Conservation (phyloP, 2,113 vertebrate species). For the Calypte anna region DNA sequence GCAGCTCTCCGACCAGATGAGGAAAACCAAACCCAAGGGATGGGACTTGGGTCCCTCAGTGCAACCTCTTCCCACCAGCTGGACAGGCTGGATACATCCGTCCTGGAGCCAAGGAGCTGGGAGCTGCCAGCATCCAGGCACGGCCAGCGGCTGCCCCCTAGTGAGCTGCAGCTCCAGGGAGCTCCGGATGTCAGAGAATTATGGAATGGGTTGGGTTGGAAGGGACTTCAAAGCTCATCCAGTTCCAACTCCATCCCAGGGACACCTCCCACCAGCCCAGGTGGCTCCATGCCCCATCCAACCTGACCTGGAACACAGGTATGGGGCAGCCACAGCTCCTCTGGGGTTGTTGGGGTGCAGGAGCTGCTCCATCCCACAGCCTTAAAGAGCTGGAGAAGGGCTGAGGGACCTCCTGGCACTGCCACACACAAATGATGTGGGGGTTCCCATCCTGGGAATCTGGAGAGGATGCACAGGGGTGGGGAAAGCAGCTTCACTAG, state of each 20-base stretch:
- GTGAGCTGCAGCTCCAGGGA: neutral
- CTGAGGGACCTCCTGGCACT: neutral
- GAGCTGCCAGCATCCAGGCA: neutral
- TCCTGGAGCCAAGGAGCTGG: too few relatives aligned
- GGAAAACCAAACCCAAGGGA: neutral
- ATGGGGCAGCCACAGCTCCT: too few relatives aligned
- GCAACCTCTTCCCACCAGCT: neutral
- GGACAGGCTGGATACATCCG: too few relatives aligned
- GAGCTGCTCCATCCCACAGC: neutral
- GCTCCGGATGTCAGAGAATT: neutral
- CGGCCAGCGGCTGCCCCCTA: neutral
- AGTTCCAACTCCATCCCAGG: too few relatives aligned
- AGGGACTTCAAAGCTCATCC: too few relatives aligned
- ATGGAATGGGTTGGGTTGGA: too few relatives aligned
- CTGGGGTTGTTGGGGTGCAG: neutral
- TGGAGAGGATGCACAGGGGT: neutral
- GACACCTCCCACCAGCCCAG: too few relatives aligned
- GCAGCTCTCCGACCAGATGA: neutral
- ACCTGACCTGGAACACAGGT: too few relatives aligned
- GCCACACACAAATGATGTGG: neutral
- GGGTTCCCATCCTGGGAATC: neutral
- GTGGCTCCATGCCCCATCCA: too few relatives aligned
- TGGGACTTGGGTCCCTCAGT: fast-evolving
- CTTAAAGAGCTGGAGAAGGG: neutral
- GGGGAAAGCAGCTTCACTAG: neutral